phyloP scores from a whole-genome alignment of 2,797 vertebrate species.

The Sarcophilus harrisii region DNA sequence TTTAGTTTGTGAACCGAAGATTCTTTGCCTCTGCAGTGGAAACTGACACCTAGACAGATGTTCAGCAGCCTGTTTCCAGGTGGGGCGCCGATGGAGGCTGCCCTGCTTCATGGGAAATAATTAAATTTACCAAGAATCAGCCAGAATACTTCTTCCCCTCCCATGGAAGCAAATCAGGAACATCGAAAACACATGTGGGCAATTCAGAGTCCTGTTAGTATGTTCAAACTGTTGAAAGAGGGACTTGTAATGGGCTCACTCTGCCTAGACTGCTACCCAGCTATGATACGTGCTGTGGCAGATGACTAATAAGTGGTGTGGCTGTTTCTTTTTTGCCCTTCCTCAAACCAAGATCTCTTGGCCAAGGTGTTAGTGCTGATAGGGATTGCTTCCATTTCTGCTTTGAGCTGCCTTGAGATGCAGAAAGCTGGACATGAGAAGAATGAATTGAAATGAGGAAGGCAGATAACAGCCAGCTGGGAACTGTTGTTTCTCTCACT shows the following conservation, averaged over 20 bases:
- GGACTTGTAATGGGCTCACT: slow-evolving; percentile 76
- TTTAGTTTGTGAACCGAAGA: not conserved
- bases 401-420: slow-evolving; percentile 53
- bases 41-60: slow-evolving; percentile 73
- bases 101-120: slow-evolving; percentile 65
- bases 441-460: not conserved
- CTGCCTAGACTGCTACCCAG: slow-evolving; percentile 78
- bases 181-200: not conserved
- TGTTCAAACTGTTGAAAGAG: slow-evolving; percentile 75
- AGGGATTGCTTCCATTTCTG: slow-evolving; percentile 42
- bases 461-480: not conserved
- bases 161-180: slow-evolving; percentile 66
- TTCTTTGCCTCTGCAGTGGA: slow-evolving; percentile 54
- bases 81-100: slow-evolving; percentile 37
- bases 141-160: slow-evolving; percentile 72
- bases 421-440: slow-evolving; percentile 32
- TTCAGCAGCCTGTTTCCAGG: slow-evolving; percentile 58
- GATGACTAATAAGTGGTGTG: slow-evolving; percentile 81
- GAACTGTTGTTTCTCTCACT: not conserved
- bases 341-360: slow-evolving; percentile 63
- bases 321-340: slow-evolving; percentile 30
- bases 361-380: slow-evolving; percentile 63
- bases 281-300: slow-evolving; percentile 66
- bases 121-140: slow-evolving; percentile 69
- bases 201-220: slow-evolving; percentile 50